Percentiles rank a stretch among this genome's conserved stretches.
Conservation (phyloP, 2,113 vertebrate genomes). For the Illadopsis cleaveri region DNA sequence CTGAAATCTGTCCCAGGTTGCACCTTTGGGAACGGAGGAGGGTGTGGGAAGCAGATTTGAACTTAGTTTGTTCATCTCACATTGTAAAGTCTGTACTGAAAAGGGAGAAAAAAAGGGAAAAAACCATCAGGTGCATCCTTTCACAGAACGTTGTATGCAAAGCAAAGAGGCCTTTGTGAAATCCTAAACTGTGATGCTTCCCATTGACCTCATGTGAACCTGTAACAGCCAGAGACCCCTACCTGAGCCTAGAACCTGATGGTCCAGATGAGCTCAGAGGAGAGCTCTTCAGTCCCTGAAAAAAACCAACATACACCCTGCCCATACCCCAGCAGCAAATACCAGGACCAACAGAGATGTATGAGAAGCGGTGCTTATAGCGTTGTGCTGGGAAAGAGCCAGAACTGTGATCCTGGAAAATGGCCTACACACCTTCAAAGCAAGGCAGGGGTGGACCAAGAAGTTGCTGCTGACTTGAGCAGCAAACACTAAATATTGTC, state of each 20-base stretch:
- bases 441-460: background rate
- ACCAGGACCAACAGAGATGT: background rate
- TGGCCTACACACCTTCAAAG: background rate
- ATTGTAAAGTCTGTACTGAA: background rate
- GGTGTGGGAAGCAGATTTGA: background rate
- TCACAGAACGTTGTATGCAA: background rate
- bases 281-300: background rate
- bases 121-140: background rate
- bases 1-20: background rate
- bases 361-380: background rate
- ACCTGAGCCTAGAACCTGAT: background rate
- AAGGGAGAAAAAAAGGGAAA: too few relatives aligned
- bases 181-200: background rate
- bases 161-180: background rate
- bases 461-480: background rate
- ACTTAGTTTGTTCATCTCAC: background rate
- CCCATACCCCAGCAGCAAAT: background rate
- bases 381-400: background rate
- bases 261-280: background rate
- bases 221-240: background rate
- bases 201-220: background rate
- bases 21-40: background rate
- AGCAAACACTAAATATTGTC: background rate
- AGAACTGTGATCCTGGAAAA: background rate
- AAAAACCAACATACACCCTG: background rate